Evolutionary conservation across 2,797 vertebrate genomes (phyloP).

Genomic region (Enteromius trimaculatus): DNA sequence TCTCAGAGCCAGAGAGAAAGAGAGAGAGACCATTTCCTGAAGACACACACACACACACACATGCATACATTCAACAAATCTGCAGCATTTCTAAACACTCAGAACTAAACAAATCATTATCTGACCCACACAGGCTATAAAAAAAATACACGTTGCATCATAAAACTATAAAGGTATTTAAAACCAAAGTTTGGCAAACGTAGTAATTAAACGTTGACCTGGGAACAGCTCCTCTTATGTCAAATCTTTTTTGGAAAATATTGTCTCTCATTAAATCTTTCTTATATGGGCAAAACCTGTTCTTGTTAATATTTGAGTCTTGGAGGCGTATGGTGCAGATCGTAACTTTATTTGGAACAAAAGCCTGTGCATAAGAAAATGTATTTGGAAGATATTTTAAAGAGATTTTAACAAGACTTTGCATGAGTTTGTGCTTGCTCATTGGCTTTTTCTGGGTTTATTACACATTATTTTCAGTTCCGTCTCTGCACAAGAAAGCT

Average conservation of each 20-base stretch:
- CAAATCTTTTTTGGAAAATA: slow-evolving; percentile 1
- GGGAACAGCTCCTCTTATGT: background rate
- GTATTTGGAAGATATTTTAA: background rate
- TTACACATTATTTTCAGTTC: background rate
- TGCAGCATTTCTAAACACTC: slow-evolving; percentile 55
- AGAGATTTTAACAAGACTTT: background rate
- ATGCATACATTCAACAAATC: background rate
- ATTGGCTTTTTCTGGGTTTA: background rate
- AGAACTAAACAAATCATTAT: slow-evolving; percentile 4
- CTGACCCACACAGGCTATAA: background rate
- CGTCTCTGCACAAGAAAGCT: background rate
- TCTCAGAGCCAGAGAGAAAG: slow-evolving; percentile 48
- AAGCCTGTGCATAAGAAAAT: background rate
- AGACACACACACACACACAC: slow-evolving; percentile 11
- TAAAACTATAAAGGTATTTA: slow-evolving; percentile 6
- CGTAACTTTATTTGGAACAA: background rate
- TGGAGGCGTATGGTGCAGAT: background rate
- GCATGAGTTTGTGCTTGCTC: background rate
- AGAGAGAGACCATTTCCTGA: slow-evolving; percentile 13
- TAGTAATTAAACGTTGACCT: slow-evolving; percentile 21
- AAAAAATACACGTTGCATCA: background rate
- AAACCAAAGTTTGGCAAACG: slow-evolving; percentile 18
- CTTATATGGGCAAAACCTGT: background rate
- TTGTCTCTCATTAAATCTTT: background rate
- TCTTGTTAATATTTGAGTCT: slow-evolving; percentile 11